Conservation (phyloP, 2,113 vertebrate genomes). For the Seriola aureovittata region DNA sequence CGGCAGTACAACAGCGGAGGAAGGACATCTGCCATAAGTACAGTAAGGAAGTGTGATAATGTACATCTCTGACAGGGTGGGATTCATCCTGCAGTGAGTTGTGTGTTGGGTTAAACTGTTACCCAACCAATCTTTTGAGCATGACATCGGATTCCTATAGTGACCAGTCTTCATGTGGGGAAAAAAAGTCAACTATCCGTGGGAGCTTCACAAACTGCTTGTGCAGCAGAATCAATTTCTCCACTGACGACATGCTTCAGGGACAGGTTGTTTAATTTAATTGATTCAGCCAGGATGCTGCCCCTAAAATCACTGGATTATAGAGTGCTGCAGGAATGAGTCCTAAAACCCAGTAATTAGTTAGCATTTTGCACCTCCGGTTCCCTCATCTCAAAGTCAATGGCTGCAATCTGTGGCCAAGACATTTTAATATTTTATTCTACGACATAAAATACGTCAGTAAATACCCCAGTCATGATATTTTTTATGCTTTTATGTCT, state of each 20-base stretch:
- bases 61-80: neutral
- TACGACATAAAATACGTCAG: too few relatives aligned
- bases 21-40: neutral
- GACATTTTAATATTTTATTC: too few relatives aligned
- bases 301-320: slow-evolving; percentile 1
- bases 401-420: too few relatives aligned
- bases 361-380: too few relatives aligned
- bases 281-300: neutral
- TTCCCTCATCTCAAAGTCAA: too few relatives aligned
- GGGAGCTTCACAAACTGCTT: neutral
- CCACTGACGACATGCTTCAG: neutral
- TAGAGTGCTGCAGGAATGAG: too few relatives aligned
- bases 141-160: neutral
- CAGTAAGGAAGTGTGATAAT: neutral
- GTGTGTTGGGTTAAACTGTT: neutral
- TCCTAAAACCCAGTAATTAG: too few relatives aligned
- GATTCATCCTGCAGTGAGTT: neutral
- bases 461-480: too few relatives aligned
- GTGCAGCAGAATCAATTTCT: neutral
- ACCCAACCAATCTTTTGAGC: neutral
- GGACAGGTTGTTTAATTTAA: slow-evolving; percentile 1
- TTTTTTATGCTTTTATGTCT: too few relatives aligned
- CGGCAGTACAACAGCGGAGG: neutral
- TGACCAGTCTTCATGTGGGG: slow-evolving; percentile 3
- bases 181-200: neutral